Conservation (phyloP, 2,888 invertebrate species). For the Parnassius apollo region DNA sequence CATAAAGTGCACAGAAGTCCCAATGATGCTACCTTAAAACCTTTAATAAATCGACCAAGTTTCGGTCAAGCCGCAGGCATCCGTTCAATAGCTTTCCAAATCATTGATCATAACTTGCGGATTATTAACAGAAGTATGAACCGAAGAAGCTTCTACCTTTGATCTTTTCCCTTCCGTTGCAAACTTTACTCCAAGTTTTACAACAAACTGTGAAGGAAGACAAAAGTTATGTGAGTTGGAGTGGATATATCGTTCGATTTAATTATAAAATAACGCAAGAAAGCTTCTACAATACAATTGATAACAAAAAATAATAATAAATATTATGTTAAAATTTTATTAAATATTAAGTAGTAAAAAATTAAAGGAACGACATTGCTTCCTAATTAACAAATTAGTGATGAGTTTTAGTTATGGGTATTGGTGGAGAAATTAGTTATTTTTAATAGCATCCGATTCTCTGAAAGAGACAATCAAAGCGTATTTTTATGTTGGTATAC, state of each 20-base stretch:
- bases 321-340: no score
- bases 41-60: constrained; percentile 55
- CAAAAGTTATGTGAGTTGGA: constrained; percentile 4
- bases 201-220: constrained; percentile 9
- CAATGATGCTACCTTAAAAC: neutral
- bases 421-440: no score
- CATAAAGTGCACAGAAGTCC: neutral
- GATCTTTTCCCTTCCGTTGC: constrained; percentile 15
- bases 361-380: no score
- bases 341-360: no score
- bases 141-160: constrained; percentile 19
- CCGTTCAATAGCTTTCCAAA: constrained; percentile 51
- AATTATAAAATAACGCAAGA: no score
- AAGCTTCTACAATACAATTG: constrained; percentile 44
- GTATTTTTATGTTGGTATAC: no score
- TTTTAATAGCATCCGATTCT: no score
- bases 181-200: constrained; percentile 11
- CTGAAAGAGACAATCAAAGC: no score
- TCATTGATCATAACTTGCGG: constrained; percentile 54
- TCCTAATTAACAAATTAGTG: no score
- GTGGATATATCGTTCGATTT: no score
- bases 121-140: constrained; percentile 52
- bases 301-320: constrained; percentile 36
- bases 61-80: constrained; percentile 41
- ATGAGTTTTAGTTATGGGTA: no score